Evolutionary conservation across 2,888 invertebrate genomes (phyloP), one percentile per base, ranked within the genome.

Genomic region (Calameuta idolon): DNA sequence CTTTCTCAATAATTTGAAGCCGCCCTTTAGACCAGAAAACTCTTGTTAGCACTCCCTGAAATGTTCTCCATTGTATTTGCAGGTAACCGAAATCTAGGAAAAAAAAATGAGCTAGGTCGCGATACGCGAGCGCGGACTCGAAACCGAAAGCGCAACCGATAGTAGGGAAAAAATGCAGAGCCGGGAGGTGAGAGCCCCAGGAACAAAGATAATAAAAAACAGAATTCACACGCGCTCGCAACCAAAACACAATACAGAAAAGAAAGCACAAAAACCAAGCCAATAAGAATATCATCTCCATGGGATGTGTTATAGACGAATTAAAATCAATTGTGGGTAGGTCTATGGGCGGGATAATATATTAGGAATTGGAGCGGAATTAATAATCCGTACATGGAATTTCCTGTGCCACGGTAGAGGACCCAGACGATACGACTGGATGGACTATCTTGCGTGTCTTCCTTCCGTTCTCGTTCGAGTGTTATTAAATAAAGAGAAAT

Each of bases 51-150:
- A 55, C 55, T 55, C 55, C 55, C 23, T 55, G 55, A 55, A 55
- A 85, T 85, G 85, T 86, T 88, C 82, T 84, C 82, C 85, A 83
- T 90, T 90, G 85, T 88, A 86, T 88, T 84, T 90, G 85, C 90
- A 90, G 90, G 89, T 90, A 90, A 89, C 88, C 86, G 87, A 88
- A 87, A 87, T 84, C 87, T 87, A 89, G 86, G 84, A 84, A 86
- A 85, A 78, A 33, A 80, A 77, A 77, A 82, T 88, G 85, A 86
- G 84, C 85, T 87, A 89, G 84, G 84, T 86, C 81, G 83, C 84
- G 86, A 81, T 79, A 75, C 73, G 76, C 75, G 79, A 75, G 77
- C 55, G 55, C 55, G 55, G 55, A 55, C 23, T 55, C 55, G 23
- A 55, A 55, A 55, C 5, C 55, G 55, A 55, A 55, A 55, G 55